A percentile compares a stretch with the other conserved stretches of the same genome.
Conservation (phyloP, 2,888 invertebrate genomes). For the Stegana nigrithorax region DNA sequence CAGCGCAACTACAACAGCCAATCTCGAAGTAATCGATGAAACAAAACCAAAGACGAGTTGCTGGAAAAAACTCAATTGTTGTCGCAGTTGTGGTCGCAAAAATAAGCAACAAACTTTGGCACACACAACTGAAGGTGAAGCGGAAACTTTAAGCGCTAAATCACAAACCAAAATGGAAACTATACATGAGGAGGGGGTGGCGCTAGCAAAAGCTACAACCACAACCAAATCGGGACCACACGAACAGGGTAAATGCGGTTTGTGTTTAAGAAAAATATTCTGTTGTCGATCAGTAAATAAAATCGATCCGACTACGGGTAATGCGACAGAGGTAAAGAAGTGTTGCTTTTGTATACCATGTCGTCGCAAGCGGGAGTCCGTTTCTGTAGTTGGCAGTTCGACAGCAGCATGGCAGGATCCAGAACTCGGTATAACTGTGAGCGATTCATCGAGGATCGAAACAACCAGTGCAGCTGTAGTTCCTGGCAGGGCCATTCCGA, state of each 20-base stretch:
- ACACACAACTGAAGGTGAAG: conserved; percentile 22
- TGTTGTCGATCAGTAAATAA: conserved; percentile 68
- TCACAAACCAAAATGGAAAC: conserved; percentile 38
- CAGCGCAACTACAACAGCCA: conserved; percentile 57
- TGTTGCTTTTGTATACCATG: conserved; percentile 69
- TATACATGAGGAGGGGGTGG: conserved; percentile 37
- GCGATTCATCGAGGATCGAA: conserved; percentile 71
- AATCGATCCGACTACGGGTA: conserved; percentile 63
- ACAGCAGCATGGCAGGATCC: conserved; percentile 66
- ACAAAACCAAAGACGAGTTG: conserved; percentile 53
- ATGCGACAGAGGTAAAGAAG: conserved; percentile 58
- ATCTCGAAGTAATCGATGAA: conserved; percentile 61
- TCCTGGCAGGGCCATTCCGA: conserved; percentile 12
- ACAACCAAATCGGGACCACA: conserved; percentile 34
- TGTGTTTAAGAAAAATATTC: conserved; percentile 65
- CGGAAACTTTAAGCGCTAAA: conserved; percentile 26
- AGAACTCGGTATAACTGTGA: conserved; percentile 51
- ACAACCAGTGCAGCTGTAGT: conserved; percentile 65
- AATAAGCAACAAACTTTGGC: conserved; percentile 59
- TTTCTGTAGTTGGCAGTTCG: conserved; percentile 27
- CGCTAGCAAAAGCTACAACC: conserved; percentile 21
- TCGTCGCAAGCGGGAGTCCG: conserved; percentile 45
- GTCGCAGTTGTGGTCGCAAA: conserved; percentile 65
- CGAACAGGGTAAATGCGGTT: conserved; percentile 60
- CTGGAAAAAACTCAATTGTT: conserved; percentile 66